Evolutionary conservation across 2,113 vertebrate genomes (phyloP).

Genomic region (Albula glossodonta): DNA sequence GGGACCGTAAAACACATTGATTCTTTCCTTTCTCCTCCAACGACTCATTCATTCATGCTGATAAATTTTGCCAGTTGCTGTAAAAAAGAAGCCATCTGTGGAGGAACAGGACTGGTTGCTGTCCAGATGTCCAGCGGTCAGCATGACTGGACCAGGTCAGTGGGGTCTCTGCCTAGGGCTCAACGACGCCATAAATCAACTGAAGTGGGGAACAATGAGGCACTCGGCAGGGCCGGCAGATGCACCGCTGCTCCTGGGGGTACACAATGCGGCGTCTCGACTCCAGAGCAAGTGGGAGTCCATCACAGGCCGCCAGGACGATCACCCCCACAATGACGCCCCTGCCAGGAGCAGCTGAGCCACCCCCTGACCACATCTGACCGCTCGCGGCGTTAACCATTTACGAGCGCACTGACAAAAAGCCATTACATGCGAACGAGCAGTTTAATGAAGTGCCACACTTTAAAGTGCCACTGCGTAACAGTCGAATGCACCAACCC

Average conservation of each 20-base stretch:
- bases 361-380: constrained; percentile 25
- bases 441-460: constrained; percentile 32
- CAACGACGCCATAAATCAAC: constrained; percentile 21
- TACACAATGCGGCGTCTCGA: neutral
- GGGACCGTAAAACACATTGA: neutral
- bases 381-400: constrained; percentile 16
- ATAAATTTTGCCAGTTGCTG: constrained; percentile 24
- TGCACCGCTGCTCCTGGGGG: constrained; percentile 10
- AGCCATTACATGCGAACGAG: constrained; percentile 11
- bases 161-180: neutral
- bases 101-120: constrained; percentile 2
- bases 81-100: constrained; percentile 39
- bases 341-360: neutral
- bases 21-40: neutral
- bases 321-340: neutral
- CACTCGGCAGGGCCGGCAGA: constrained; percentile 22
- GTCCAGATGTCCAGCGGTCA: constrained; percentile 39
- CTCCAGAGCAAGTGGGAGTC: neutral
- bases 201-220: constrained; percentile 23
- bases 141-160: constrained; percentile 20
- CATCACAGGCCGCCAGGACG: neutral
- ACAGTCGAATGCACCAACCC: neutral
- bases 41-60: neutral
- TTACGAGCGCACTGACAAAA: constrained; percentile 19
- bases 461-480: constrained; percentile 1